Evolutionary conservation across 1,140 invertebrate species (phyloP).

Genomic region (Cydia pomonella): DNA sequence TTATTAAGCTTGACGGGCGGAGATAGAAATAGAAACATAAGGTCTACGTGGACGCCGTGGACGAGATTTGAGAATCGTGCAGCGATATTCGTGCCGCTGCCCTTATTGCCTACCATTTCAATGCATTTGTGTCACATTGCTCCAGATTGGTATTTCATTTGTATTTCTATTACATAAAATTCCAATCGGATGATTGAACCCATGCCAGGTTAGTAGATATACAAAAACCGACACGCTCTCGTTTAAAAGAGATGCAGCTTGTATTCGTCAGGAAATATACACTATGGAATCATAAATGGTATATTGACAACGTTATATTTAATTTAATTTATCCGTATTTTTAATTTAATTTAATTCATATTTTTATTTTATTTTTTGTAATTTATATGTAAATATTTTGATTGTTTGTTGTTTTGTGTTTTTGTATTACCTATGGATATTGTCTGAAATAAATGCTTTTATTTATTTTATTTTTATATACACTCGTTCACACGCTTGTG

Average conservation of each 20-base stretch:
- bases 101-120: slow-evolving; percentile 20
- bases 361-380: too few relatives aligned
- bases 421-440: too few relatives aligned
- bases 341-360: too few relatives aligned
- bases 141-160: neutral
- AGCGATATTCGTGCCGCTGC: slow-evolving; percentile 6
- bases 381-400: too few relatives aligned
- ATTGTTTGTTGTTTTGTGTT: too few relatives aligned
- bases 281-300: too few relatives aligned
- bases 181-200: slow-evolving; percentile 5
- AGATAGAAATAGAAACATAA: neutral
- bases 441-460: too few relatives aligned
- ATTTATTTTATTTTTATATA: too few relatives aligned
- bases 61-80: slow-evolving; percentile 12
- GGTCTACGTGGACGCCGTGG: neutral
- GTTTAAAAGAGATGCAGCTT: neutral
- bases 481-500: too few relatives aligned
- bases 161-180: neutral
- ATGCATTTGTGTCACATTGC: slow-evolving; percentile 25
- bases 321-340: too few relatives aligned
- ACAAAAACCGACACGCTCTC: neutral
- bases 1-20: neutral
- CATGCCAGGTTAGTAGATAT: neutral
- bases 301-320: too few relatives aligned
- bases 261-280: too few relatives aligned